phyloP scores from a whole-genome alignment of 2,797 vertebrate genomes.

The Pyrrhura leucotis region DNA sequence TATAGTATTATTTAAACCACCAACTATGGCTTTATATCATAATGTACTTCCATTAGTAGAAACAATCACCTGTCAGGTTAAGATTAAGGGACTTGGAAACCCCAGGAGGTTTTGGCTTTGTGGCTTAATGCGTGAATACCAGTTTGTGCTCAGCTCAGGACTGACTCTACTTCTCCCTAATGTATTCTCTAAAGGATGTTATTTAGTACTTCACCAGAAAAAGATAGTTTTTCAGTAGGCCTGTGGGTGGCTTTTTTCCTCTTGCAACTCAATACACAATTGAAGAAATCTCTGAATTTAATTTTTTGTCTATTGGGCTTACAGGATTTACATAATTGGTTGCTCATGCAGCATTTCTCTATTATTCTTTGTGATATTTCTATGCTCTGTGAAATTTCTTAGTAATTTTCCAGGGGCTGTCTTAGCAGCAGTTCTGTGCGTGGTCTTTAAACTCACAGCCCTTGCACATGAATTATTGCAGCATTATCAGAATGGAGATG shows the following conservation, averaged over 20 bases:
- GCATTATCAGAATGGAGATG: background rate
- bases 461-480: background rate
- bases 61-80: background rate
- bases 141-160: background rate
- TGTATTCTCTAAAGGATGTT: background rate
- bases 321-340: conserved; percentile 63
- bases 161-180: background rate
- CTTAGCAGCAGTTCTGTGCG: background rate
- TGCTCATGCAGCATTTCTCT: conserved; percentile 32
- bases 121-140: background rate
- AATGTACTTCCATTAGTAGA: background rate
- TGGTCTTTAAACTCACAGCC: background rate
- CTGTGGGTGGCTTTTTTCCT: background rate
- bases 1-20: conserved; percentile 4
- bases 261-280: conserved; percentile 4
- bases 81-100: conserved; percentile 33
- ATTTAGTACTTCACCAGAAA: conserved; percentile 37
- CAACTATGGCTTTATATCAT: background rate
- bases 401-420: conserved; percentile 10
- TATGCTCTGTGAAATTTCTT: conserved; percentile 15
- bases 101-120: background rate
- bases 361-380: conserved; percentile 50
- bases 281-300: conserved; percentile 49
- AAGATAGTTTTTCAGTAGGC: background rate
- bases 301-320: conserved; percentile 33